A percentile compares a stretch with the other conserved stretches of the same genome.
phyloP scores from a whole-genome alignment of 1,140 invertebrate genomes.

The Orchestia grillus region DNA sequence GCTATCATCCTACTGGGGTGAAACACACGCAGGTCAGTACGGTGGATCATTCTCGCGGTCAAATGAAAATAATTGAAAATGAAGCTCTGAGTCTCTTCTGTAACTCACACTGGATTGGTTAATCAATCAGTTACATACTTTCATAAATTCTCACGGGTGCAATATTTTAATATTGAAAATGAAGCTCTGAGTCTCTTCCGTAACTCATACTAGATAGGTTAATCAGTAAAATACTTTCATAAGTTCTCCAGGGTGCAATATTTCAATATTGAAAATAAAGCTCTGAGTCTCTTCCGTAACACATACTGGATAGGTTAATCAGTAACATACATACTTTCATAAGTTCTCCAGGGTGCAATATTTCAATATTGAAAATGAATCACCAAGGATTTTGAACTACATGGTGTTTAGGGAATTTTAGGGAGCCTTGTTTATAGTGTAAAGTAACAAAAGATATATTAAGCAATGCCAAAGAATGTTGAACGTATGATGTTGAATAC shows the following conservation, averaged over 20 bases:
- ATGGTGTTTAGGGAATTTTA: background rate
- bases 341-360: background rate
- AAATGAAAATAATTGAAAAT: background rate
- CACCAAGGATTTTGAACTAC: background rate
- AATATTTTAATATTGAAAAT: no score
- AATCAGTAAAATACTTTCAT: no score
- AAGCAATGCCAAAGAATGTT: no score
- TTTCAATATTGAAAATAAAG: no score
- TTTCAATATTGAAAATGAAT: background rate
- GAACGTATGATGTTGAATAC: no score
- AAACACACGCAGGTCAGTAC: slow-evolving; percentile 25
- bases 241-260: no score
- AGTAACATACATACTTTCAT: background rate
- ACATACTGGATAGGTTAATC: background rate
- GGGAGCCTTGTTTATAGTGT: background rate
- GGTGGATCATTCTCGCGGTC: background rate
- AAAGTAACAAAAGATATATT: no score
- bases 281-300: background rate
- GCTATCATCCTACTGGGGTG: slow-evolving; percentile 31
- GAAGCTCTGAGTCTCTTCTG: background rate
- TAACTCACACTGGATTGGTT: no score
- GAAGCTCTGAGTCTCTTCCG: no score
- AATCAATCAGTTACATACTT: no score
- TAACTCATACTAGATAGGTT: no score
- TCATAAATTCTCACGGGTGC: no score